Evolutionary conservation across 1,140 invertebrate genomes (phyloP).

Genomic region (Bombus balteatus): DNA sequence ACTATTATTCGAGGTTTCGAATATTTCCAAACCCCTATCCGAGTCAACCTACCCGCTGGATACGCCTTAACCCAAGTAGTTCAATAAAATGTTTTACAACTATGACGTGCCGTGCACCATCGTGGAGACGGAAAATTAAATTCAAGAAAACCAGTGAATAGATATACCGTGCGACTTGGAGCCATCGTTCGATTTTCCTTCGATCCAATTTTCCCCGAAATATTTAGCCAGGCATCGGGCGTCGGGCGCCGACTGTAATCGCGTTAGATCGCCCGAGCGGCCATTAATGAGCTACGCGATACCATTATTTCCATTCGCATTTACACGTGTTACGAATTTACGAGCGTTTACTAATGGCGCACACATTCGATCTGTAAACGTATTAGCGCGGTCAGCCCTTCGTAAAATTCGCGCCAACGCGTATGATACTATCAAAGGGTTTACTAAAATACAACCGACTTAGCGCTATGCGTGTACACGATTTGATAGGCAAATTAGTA

Average conservation of each 20-base stretch:
- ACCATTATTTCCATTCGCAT: conserved; percentile 39
- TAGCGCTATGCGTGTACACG: neutral
- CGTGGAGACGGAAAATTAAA: conserved; percentile 44
- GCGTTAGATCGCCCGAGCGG: conserved; percentile 10
- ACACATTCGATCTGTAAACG: neutral
- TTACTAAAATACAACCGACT: conserved; percentile 1
- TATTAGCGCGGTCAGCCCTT: conserved; percentile 7
- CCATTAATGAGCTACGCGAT: conserved; percentile 36
- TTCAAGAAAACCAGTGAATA: conserved; percentile 27
- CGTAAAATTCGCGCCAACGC: conserved; percentile 31
- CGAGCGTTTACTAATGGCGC: conserved; percentile 25
- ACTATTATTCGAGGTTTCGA: conserved; percentile 38
- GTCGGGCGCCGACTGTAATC: neutral
- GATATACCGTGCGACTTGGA: neutral
- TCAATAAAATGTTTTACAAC: conserved; percentile 59
- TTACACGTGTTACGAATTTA: conserved; percentile 42
- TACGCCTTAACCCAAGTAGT: conserved; percentile 14
- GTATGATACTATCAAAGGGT: conserved; percentile 10
- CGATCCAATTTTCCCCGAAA: neutral
- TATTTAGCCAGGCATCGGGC: neutral
- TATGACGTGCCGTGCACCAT: conserved; percentile 10
- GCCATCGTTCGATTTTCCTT: neutral
- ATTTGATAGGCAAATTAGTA: conserved; percentile 35
- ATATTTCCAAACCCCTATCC: conserved; percentile 9
- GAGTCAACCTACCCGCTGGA: neutral